Base-by-base conservation (phyloP, 2,113 vertebrate genomes). In the Acrocephalus arundinaceus region DNA sequence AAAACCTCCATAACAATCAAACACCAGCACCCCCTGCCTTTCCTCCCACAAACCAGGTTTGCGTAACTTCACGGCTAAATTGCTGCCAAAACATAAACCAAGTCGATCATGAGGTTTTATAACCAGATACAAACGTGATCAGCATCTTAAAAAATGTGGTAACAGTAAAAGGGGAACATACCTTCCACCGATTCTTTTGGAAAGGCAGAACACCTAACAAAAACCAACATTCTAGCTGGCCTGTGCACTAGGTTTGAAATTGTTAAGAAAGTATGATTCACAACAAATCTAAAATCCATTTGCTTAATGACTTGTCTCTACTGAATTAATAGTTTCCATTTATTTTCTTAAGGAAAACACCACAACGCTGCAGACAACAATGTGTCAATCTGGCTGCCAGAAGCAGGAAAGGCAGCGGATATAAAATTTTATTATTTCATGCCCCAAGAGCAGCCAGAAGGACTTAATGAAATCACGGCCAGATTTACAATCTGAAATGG, bases 401-500 rank as follows among this genome's bases (percentile, higher is more conserved):
- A 97, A 97, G 97, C 97, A 98, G 98, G 97, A 98, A 97, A 98
- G 90, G 96, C 97, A 97, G 73, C 79, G 97, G 97, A 98, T 98
- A 98, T 98, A 98, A 97, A 98, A 97, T 98, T 98, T 98, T 98
- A 98, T 98, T 98, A 98, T 98, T 98, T 97, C 96, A 96, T 97
- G 97, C 97, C 97, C 97, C 97, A 97, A 98, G 96, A 98, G 97
- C 97, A 98, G 97, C 95, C 97, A 98, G 97, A 97, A 97, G 97
- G 97, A 98, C 97, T 98, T 98, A 98, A 98, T 98, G 98, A 98
- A 98, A 98, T 97, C 46, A 95, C 92, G 81, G 87, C 85, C 90
- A 98, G 98, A 98, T 98, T 98, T 98, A 98, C 98, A 98, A 98
- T 97, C 98, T 98, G 98, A 98, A 98, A 97, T 88, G 96, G 97